A percentile compares a stretch with the other conserved stretches of the same genome.
These are phyloP conservation scores for Microtus montanus DNA, from an alignment of 2,113 vertebrate species.

Conservation along the genomic window DNA sequence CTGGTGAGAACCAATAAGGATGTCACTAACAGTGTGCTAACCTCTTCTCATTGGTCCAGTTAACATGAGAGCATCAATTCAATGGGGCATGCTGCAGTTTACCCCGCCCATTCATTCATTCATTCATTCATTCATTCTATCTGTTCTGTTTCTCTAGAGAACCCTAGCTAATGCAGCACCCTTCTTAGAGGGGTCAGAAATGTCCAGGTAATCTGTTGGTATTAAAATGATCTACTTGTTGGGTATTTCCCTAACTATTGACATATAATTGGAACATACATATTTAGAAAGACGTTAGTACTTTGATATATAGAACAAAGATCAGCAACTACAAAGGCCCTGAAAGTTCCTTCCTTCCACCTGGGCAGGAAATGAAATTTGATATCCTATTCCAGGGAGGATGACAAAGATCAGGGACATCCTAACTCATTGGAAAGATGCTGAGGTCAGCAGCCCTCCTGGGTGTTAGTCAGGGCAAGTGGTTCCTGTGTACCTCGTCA, in stretches of 20 bases:
- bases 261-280: background rate
- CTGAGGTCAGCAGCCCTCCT: background rate
- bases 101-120: background rate
- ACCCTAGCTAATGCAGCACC: background rate
- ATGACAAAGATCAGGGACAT: background rate
- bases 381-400: background rate
- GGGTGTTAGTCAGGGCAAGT: background rate
- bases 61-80: background rate
- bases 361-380: constrained; percentile 15
- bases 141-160: background rate
- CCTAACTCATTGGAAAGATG: constrained; percentile 18
- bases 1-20: background rate
- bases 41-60: background rate
- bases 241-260: background rate
- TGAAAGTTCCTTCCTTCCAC: background rate
- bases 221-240: background rate
- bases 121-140: background rate
- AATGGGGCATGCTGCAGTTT: background rate
- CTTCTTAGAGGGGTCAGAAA: background rate
- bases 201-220: background rate
- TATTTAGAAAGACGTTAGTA: constrained; percentile 8
- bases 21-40: background rate
- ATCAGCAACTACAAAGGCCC: background rate
- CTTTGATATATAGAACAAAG: constrained; percentile 10
- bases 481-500: background rate